Conservation (phyloP, 2,888 invertebrate species). For the Octonoba sinensis region DNA sequence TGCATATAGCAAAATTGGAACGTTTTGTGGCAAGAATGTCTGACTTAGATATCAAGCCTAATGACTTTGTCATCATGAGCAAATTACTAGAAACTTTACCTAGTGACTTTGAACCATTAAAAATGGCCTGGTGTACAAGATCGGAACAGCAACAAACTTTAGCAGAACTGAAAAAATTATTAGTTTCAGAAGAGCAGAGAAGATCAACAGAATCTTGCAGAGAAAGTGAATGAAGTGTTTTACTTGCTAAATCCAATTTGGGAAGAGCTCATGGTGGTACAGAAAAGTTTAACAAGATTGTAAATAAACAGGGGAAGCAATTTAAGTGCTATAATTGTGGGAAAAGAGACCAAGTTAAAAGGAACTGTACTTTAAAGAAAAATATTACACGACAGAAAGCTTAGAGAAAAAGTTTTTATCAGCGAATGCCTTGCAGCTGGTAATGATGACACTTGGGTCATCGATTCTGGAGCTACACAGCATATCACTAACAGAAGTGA, state of each 20-base stretch:
- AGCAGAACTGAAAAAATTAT: background rate
- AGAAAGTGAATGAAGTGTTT: constrained; percentile 1
- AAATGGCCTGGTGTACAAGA: constrained; percentile 9
- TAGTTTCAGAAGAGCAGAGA: constrained; percentile 20
- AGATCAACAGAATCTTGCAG: background rate
- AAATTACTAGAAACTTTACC: constrained; percentile 21
- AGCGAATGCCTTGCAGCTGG: no score
- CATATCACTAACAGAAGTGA: background rate
- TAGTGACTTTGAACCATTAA: constrained; percentile 17
- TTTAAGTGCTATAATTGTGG: no score
- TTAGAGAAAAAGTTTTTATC: background rate
- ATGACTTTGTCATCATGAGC: constrained; percentile 16
- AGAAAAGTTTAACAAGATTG: background rate
- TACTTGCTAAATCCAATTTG: background rate
- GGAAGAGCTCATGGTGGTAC: background rate
- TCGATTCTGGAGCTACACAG: background rate
- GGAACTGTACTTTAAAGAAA: no score
- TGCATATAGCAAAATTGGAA: no score
- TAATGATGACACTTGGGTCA: background rate
- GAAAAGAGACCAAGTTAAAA: no score
- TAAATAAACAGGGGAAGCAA: background rate
- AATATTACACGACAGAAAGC: background rate
- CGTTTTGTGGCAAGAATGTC: constrained; percentile 3
- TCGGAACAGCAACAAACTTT: constrained; percentile 15
- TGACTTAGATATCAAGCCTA: constrained; percentile 17